These are phyloP conservation scores for Xestia rhomboidea DNA, from an alignment of 2,888 invertebrate species.

Conservation along the genomic window DNA sequence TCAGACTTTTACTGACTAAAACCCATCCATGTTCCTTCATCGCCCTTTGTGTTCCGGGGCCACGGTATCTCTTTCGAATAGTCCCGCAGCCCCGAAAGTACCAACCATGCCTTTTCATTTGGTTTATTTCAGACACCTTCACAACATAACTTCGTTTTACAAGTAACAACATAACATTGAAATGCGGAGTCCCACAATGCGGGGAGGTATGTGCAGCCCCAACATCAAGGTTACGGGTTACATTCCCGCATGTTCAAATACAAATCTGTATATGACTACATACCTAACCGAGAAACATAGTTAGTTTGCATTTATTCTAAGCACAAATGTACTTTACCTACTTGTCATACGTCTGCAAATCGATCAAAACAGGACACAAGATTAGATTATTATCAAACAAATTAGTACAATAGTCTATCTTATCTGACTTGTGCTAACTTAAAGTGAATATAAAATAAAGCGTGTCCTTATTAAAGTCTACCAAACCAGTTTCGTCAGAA, in stretches of 20 bases:
- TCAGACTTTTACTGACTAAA: too few species aligned
- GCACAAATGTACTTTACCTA: neutral
- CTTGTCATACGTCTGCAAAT: neutral
- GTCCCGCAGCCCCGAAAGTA: too few species aligned
- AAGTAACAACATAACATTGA: constrained; percentile 1
- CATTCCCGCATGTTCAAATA: constrained; percentile 21
- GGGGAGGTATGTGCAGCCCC: constrained; percentile 22
- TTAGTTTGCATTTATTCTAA: neutral
- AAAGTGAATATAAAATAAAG: constrained; percentile 7
- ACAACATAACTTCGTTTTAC: neutral
- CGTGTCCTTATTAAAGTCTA: constrained; percentile 2
- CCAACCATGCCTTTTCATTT: neutral
- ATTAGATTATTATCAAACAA: neutral
- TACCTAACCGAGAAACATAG: neutral
- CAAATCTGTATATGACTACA: constrained; percentile 2
- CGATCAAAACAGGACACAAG: neutral
- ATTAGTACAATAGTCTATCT: neutral
- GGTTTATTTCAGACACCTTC: neutral
- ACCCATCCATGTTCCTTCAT: too few species aligned
- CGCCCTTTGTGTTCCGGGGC: too few species aligned
- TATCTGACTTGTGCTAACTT: neutral
- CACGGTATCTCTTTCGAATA: too few species aligned
- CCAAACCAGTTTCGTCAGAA: neutral
- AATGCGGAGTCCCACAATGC: constrained; percentile 15
- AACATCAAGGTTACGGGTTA: constrained; percentile 14